Percentiles rank a stretch among this genome's conserved stretches.
phyloP scores from a whole-genome alignment of 2,797 vertebrate species.

The Nyctalus aviator region DNA sequence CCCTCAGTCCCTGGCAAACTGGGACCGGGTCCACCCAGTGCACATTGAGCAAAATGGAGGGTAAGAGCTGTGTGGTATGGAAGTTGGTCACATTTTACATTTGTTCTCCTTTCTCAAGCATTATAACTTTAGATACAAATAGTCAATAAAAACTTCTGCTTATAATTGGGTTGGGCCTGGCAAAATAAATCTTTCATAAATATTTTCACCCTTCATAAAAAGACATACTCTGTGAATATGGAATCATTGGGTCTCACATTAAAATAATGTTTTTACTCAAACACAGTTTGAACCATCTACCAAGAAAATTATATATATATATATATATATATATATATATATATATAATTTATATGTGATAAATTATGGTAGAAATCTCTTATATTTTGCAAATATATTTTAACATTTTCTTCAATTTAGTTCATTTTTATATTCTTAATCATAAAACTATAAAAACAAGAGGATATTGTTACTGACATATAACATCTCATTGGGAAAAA shows the following conservation, averaged over 20 bases:
- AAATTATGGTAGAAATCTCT: slow-evolving; percentile 52
- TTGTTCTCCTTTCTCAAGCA: not conserved
- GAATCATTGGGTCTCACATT: not conserved
- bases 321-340: not conserved
- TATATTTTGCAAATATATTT: slow-evolving; percentile 67
- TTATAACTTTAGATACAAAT: not conserved
- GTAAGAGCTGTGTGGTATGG: not conserved
- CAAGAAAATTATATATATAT: slow-evolving; percentile 43
- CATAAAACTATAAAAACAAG: slow-evolving; percentile 86
- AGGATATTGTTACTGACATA: slow-evolving; percentile 69
- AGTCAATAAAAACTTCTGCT: not conserved
- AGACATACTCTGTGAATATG: not conserved
- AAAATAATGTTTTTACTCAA: slow-evolving; percentile 65
- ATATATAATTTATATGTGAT: not conserved
- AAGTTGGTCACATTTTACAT: not conserved
- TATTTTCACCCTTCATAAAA: slow-evolving; percentile 30
- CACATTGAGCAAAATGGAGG: not conserved
- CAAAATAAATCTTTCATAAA: slow-evolving; percentile 23
- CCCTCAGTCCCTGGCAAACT: not conserved
- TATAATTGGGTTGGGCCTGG: not conserved
- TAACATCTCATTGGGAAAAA: slow-evolving; percentile 84
- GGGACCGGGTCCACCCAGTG: not conserved
- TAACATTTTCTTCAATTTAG: slow-evolving; percentile 80
- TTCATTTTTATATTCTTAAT: slow-evolving; percentile 84
- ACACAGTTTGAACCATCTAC: slow-evolving; percentile 69